phyloP scores from a whole-genome alignment of 2,113 vertebrate genomes.

The Siniperca knerii region DNA sequence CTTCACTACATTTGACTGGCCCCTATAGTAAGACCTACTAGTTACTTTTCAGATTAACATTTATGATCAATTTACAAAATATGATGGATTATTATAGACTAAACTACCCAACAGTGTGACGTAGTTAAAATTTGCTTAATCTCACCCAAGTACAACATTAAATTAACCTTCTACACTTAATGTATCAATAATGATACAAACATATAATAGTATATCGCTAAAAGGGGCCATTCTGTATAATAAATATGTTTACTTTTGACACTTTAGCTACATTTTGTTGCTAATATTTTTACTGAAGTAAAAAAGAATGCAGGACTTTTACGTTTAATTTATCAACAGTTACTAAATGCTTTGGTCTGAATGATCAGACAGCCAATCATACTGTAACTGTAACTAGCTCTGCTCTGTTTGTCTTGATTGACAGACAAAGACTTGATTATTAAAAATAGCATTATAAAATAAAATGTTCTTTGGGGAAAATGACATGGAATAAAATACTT shows the following conservation, averaged over 20 bases:
- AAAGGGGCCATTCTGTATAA: not conserved
- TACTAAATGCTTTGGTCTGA: not conserved
- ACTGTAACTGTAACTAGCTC: not conserved
- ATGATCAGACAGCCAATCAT: not conserved
- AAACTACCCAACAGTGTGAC: not conserved
- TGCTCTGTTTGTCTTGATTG: conserved; percentile 1
- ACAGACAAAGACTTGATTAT: not conserved
- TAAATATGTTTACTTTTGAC: not conserved
- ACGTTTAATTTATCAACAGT: not conserved
- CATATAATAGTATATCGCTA: not conserved
- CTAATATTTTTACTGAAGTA: not conserved
- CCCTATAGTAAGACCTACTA: not conserved
- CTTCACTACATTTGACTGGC: not conserved
- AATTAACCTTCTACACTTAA: too few species aligned
- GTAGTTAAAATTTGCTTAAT: too few species aligned
- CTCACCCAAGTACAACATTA: too few species aligned
- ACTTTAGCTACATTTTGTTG: not conserved
- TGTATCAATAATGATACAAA: too few species aligned
- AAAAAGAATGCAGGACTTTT: not conserved
- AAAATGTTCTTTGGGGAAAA: conserved; percentile 1
- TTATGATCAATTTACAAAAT: not conserved
- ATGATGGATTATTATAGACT: not conserved
- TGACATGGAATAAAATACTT: not conserved
- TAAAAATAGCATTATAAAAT: not conserved
- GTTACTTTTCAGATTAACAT: not conserved